Conservation (phyloP, 2,113 vertebrate genomes). For the Anguilla rostrata region DNA sequence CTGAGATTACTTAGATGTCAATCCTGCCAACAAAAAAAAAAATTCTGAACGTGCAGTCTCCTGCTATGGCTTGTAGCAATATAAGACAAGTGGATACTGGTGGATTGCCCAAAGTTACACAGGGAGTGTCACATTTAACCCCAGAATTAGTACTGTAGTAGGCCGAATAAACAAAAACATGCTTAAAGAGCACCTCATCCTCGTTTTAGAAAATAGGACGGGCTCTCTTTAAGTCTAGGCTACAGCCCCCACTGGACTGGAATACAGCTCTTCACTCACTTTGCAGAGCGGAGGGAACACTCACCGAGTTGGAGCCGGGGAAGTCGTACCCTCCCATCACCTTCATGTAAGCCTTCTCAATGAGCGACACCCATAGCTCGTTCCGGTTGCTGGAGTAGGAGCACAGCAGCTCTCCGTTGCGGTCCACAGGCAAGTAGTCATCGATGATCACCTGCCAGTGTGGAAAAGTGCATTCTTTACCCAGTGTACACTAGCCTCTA, state of each 20-base stretch:
- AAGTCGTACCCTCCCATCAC: constrained; percentile 99
- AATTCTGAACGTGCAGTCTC: too few relatives aligned
- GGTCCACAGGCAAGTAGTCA: constrained; percentile 91
- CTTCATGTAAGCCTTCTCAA: constrained; percentile 99
- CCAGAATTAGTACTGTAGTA: too few relatives aligned
- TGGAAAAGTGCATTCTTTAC: neutral
- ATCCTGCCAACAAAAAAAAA: too few relatives aligned
- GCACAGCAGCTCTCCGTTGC: constrained; percentile 90
- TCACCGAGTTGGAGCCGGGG: constrained; percentile 96
- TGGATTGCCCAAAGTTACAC: too few relatives aligned
- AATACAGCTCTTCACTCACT: neutral
- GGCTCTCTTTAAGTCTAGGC: neutral
- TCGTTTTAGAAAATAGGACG: too few relatives aligned
- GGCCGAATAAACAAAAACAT: too few relatives aligned
- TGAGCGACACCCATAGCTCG: constrained; percentile 96
- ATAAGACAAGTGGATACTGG: too few relatives aligned
- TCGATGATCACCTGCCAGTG: constrained; percentile 89
- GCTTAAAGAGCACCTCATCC: too few relatives aligned
- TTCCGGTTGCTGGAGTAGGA: constrained; percentile 97
- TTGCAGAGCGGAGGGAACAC: constrained; percentile 45
- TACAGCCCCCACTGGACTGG: neutral
- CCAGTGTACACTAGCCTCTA: neutral
- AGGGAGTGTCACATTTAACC: too few relatives aligned
- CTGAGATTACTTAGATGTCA: too few relatives aligned
- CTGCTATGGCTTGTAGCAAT: too few relatives aligned